Conservation (phyloP, 2,888 invertebrate species). For the Thecophora atra region DNA sequence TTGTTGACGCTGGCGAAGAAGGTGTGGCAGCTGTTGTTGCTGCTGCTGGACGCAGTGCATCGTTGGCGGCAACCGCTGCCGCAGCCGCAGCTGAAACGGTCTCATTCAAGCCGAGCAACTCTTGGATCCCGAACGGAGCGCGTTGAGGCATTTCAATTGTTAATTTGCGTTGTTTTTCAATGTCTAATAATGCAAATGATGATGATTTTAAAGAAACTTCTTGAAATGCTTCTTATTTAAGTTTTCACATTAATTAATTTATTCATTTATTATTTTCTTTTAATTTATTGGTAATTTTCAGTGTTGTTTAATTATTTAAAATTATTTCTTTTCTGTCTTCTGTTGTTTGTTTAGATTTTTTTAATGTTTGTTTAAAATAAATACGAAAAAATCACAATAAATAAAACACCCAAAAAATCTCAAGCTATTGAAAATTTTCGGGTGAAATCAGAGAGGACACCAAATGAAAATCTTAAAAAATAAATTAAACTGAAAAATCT, state of each 20-base stretch:
- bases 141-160: slow-evolving; percentile 62
- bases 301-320: too few species aligned
- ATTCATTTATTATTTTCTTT: too few species aligned
- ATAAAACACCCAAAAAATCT: too few species aligned
- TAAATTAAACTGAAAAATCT: too few species aligned
- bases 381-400: background rate
- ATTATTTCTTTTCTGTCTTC: too few species aligned
- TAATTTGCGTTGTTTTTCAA: slow-evolving; percentile 25
- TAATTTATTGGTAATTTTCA: too few species aligned
- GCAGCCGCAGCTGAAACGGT: slow-evolving; percentile 47
- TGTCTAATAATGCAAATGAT: background rate
- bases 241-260: too few species aligned
- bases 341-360: too few species aligned
- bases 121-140: slow-evolving; percentile 66
- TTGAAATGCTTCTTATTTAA: background rate
- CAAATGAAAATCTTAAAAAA: too few species aligned
- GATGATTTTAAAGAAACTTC: background rate
- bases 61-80: slow-evolving; percentile 53
- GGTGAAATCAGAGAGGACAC: too few species aligned
- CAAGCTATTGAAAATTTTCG: too few species aligned
- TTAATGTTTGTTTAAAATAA: too few species aligned
- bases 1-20: slow-evolving; percentile 15
- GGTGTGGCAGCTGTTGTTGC: slow-evolving; percentile 30
- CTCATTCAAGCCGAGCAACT: slow-evolving; percentile 61
- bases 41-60: slow-evolving; percentile 30